Evolutionary conservation across 2,888 invertebrate species (phyloP).

Genomic region (Trissonchulus sp.): DNA sequence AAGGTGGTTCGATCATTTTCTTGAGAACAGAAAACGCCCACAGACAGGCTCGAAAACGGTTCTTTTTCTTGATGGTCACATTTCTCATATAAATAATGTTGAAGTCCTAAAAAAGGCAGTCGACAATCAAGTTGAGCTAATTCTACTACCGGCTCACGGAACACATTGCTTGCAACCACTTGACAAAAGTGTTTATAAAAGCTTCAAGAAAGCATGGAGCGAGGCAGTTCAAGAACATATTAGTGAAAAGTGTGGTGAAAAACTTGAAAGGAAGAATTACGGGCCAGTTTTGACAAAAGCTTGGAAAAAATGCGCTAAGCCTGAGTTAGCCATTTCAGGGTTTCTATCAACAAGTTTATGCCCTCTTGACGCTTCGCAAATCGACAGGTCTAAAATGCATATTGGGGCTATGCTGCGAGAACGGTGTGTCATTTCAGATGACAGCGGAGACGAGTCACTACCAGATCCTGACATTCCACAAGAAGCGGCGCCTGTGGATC

Average conservation of each 20-base stretch:
- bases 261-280: background rate
- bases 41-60: background rate
- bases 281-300: conserved; percentile 3
- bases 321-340: background rate
- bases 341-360: background rate
- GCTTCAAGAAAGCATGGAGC: background rate
- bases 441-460: background rate
- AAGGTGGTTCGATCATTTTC: conserved; percentile 20
- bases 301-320: background rate
- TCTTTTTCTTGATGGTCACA: conserved; percentile 19
- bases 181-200: background rate
- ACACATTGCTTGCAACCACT: conserved; percentile 21
- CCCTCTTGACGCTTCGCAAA: background rate
- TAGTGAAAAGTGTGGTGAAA: background rate
- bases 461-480: background rate
- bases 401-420: background rate
- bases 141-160: conserved; percentile 15
- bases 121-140: background rate
- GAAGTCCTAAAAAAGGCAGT: conserved; percentile 6
- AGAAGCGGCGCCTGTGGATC: background rate
- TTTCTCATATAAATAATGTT: background rate
- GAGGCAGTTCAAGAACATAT: background rate
- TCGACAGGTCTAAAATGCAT: background rate
- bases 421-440: background rate
- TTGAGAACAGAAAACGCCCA: background rate